These are phyloP conservation scores for Dunckerocampus dactyliophorus DNA, from an alignment of 2,113 vertebrate genomes.

Conservation along the genomic window DNA sequence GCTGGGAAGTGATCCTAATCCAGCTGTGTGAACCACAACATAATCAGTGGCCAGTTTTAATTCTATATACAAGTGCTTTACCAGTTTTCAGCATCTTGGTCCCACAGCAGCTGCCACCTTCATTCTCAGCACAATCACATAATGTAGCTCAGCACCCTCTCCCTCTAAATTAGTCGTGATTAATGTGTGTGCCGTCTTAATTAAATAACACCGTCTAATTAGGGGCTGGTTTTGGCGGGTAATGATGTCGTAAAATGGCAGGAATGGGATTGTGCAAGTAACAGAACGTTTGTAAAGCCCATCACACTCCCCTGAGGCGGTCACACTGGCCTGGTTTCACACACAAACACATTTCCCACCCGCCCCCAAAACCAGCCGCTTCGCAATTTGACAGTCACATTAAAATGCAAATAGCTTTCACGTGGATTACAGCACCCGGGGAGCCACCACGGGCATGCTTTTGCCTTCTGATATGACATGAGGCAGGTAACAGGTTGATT, in stretches of 20 bases:
- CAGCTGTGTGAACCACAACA: not conserved
- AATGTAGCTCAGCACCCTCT: conserved; percentile 19
- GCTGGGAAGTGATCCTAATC: not conserved
- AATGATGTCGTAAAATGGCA: conserved; percentile 68
- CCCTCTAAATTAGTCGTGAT: conserved; percentile 77
- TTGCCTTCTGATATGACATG: conserved; percentile 12
- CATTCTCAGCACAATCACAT: not conserved
- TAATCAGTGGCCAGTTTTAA: not conserved
- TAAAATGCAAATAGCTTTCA: conserved; percentile 73
- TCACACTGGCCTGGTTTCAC: conserved; percentile 50
- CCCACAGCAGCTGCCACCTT: conserved; percentile 10
- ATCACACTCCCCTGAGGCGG: conserved; percentile 47
- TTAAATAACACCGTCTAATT: conserved; percentile 89
- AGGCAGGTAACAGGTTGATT: conserved; percentile 55
- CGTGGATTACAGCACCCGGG: conserved; percentile 59
- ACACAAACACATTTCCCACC: conserved; percentile 31
- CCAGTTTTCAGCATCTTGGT: conserved; percentile 4
- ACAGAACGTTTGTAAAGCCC: conserved; percentile 44
- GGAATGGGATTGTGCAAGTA: conserved; percentile 45
- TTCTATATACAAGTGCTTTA: not conserved
- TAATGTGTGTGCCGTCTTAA: conserved; percentile 80
- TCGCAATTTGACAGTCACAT: conserved; percentile 66
- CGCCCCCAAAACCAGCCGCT: not conserved
- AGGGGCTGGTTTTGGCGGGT: conserved; percentile 77
- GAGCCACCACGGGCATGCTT: conserved; percentile 9